phyloP scores from a whole-genome alignment of 92 coral and sea anemone species.

The Epizoanthus rinbou region DNA sequence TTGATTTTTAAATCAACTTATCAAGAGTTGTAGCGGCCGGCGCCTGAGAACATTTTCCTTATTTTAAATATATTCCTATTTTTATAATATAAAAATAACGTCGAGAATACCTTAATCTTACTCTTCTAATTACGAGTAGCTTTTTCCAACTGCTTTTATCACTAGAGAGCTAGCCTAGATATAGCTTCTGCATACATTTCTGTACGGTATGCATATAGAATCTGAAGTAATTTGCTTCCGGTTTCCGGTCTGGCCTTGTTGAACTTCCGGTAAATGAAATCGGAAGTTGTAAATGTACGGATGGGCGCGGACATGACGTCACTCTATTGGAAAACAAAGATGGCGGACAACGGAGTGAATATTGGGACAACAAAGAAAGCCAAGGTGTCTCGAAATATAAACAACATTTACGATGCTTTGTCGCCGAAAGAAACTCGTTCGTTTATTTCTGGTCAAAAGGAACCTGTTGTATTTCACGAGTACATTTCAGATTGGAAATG shows the following conservation, averaged over 20 bases:
- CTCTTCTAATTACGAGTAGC: too few species aligned
- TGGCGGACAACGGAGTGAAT: conserved; percentile 20
- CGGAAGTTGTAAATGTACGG: conserved; percentile 1
- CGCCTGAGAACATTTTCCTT: too few species aligned
- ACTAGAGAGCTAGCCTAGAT: too few species aligned
- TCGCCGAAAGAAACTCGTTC: conserved; percentile 16
- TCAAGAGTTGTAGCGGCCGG: too few species aligned
- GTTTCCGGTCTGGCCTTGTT: conserved; percentile 6
- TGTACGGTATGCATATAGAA: too few species aligned
- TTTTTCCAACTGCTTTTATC: too few species aligned
- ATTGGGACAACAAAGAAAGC: not conserved
- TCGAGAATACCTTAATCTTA: too few species aligned
- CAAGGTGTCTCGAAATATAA: not conserved
- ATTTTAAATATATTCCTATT: too few species aligned
- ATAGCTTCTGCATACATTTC: too few species aligned
- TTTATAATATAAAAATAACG: too few species aligned
- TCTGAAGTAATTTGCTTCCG: not conserved
- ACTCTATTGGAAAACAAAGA: conserved; percentile 23
- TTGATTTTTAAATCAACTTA: too few species aligned
- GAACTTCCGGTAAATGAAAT: conserved; percentile 1
- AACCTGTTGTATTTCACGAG: conserved; percentile 70
- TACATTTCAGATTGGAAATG: conserved; percentile 75
- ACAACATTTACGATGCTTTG: conserved; percentile 4
- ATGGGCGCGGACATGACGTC: conserved; percentile 30
- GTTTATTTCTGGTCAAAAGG: conserved; percentile 37